Evolutionary conservation across 2,797 vertebrate species (phyloP), one percentile per base, ranked within the genome.

Genomic region (Pipistrellus pygmaeus): DNA sequence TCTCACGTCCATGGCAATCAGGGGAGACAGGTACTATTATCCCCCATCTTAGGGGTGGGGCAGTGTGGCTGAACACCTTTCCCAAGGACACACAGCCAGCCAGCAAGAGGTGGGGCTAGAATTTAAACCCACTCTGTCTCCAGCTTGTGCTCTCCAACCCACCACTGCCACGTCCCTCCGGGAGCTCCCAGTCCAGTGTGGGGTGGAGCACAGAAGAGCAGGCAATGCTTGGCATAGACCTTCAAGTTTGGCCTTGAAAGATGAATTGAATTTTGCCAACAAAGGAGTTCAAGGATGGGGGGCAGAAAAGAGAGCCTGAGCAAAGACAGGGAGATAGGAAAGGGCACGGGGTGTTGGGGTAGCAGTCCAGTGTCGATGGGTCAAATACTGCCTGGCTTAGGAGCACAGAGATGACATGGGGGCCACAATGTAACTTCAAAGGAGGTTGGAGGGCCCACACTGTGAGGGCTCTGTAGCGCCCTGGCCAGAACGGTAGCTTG

Each of bases 311-410:
- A 72, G 5, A 30, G 15, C 27, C 30, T 27, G 23, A 35, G 53
- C 25, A 27, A 64, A 48, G 35, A 15, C 17, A 21, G 23, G 30
- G 27, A 23, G n/a, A 48, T 2, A 0, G 25, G 44, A 27, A 69
- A 44, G 53, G 13, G 3, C 10, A 2, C 3, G 0, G 23, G n/a
- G 15, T 21, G 20, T 27, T 1, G 2, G 18, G 38, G 20, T 2
- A 23, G 44, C 15, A 11, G 18, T 6, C 46, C 38, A 15, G 30
- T 5, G 44, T 23, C 5, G 1, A 2, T 3, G 6, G 8, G n/a
- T 21, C 11, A 13, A 30, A 11, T 11, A 23, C 27, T 6, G 9
- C 41, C 9, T 38, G 64, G 23, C 38, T 21, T 5, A 14, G 20
- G 71, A 68, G 25, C 25, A 17, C 23, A 8, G 3, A 57, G 51